Evolutionary conservation across 2,113 vertebrate genomes (phyloP).

Genomic region (Oxyruncus cristatus): DNA sequence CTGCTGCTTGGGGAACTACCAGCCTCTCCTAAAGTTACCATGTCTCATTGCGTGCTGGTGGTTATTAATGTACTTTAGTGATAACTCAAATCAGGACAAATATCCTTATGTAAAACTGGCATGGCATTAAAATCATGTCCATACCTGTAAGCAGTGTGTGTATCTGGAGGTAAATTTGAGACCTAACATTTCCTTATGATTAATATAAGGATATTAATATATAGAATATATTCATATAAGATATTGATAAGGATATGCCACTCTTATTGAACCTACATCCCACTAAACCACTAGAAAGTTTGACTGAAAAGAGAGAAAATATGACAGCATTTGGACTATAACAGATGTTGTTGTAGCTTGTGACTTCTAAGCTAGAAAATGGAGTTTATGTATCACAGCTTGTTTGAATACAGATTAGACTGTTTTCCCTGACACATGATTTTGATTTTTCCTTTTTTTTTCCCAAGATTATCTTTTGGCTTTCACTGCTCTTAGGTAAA

Average conservation of each 20-base stretch:
- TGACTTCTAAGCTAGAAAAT: neutral
- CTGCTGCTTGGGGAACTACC: neutral
- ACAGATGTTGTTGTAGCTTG: neutral
- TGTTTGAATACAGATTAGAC: neutral
- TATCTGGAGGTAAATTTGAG: neutral
- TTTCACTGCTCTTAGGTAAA: neutral
- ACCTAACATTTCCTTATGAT: fast-evolving
- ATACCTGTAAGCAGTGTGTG: neutral
- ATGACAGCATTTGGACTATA: neutral
- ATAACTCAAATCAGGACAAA: neutral
- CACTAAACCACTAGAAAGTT: neutral
- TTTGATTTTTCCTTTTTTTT: neutral
- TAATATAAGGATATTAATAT: neutral
- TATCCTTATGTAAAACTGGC: neutral
- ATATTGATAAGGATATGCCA: no score
- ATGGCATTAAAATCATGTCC: neutral
- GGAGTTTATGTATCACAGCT: neutral
- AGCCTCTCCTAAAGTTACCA: neutral
- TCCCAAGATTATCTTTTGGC: neutral
- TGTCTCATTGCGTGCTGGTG: neutral
- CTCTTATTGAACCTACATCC: neutral
- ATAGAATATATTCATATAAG: no score
- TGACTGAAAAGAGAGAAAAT: neutral
- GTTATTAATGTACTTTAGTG: neutral
- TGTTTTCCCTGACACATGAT: neutral